These are phyloP conservation scores for Erannis defoliaria DNA, from an alignment of 2,888 invertebrate genomes.

Conservation along the genomic window DNA sequence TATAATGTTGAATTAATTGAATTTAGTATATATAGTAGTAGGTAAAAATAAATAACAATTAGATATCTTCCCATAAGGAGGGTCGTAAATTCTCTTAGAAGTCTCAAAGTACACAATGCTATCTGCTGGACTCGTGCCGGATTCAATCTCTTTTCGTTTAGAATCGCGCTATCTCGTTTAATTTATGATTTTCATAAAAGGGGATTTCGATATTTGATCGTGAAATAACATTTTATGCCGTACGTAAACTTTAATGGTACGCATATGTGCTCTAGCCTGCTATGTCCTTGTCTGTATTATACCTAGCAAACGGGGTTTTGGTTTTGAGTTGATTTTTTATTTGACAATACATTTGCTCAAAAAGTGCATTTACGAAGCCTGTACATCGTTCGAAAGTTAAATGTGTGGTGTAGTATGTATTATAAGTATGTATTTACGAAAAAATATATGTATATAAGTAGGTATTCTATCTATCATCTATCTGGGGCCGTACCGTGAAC, in stretches of 20 bases:
- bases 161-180: constrained; percentile 17
- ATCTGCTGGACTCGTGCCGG: constrained; percentile 7
- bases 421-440: too few relatives aligned
- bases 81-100: constrained; percentile 3
- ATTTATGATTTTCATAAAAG: constrained; percentile 33
- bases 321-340: too few relatives aligned
- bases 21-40: not conserved
- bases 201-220: constrained; percentile 30
- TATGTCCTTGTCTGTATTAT: too few relatives aligned
- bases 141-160: constrained; percentile 26
- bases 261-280: constrained; percentile 11
- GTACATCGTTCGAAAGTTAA: too few relatives aligned
- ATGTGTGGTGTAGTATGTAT: too few relatives aligned
- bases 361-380: too few relatives aligned
- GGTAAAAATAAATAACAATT: constrained; percentile 1
- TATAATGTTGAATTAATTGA: too few relatives aligned
- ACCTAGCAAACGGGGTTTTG: not conserved
- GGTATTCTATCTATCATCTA: too few relatives aligned
- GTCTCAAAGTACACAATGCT: constrained; percentile 5
- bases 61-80: not conserved
- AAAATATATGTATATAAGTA: too few relatives aligned
- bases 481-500: too few relatives aligned
- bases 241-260: constrained; percentile 22
- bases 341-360: too few relatives aligned
- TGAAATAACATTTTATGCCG: constrained; percentile 30